These are phyloP conservation scores for Oryctolagus cuniculus DNA, from an alignment of 2,113 vertebrate genomes.

Conservation along the genomic window DNA sequence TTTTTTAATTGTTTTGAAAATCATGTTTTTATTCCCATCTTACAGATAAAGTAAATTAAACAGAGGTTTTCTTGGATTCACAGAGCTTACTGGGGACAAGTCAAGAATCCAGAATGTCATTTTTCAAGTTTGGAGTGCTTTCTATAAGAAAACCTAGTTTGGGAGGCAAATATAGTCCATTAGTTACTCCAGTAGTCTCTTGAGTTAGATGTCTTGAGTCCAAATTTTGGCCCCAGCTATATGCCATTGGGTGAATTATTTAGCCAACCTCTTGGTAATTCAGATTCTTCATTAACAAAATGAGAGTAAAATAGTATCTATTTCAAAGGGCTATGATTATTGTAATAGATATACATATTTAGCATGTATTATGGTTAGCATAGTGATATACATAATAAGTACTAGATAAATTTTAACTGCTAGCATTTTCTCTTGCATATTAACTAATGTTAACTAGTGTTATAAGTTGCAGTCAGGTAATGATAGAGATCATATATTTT, in stretches of 20 bases:
- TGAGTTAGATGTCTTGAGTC: conserved; percentile 11
- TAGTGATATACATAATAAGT: not conserved
- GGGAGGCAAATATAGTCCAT: not conserved
- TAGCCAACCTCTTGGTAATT: not conserved
- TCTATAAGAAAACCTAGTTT: not conserved
- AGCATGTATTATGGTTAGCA: not conserved
- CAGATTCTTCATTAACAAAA: not conserved
- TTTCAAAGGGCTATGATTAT: not conserved
- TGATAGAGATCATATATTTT: not conserved
- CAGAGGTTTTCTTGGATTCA: not conserved
- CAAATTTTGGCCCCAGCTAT: not conserved
- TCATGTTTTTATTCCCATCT: not conserved
- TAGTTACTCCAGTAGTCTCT: not conserved
- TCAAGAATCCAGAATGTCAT: not conserved
- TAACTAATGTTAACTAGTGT: not conserved
- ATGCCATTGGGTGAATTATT: not conserved
- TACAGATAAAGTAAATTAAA: not conserved
- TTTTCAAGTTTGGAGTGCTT: not conserved
- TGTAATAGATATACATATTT: conserved; percentile 11
- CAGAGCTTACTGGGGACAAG: not conserved
- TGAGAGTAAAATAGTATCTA: not conserved
- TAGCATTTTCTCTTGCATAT: not conserved
- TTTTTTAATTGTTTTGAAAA: conserved; percentile 9
- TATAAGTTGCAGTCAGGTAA: not conserved
- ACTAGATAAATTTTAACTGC: conserved; percentile 10